These are phyloP conservation scores for Protonemura montana DNA, from an alignment of 2,888 invertebrate genomes.

Conservation along the genomic window DNA sequence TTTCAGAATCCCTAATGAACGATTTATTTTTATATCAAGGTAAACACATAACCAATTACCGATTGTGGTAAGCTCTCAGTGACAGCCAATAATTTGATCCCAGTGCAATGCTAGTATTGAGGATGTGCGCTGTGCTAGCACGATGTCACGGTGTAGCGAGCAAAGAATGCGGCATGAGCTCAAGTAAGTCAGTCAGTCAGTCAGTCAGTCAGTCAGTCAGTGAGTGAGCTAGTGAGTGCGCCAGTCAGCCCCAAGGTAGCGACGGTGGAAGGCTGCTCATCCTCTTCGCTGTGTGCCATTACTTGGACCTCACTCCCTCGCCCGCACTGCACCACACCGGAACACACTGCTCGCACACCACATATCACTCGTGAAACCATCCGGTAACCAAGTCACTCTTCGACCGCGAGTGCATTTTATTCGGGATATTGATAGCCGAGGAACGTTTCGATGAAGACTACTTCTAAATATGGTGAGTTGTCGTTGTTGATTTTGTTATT, in stretches of 20 bases:
- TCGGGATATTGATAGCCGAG: not conserved
- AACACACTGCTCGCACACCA: too few species aligned
- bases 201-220: not conserved
- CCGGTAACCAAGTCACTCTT: not conserved
- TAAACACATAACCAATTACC: too few species aligned
- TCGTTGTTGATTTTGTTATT: not conserved
- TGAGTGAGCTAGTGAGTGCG: not conserved
- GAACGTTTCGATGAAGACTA: not conserved
- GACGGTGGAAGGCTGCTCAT: not conserved
- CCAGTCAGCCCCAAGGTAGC: not conserved
- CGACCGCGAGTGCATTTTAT: not conserved
- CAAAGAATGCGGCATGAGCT: conserved; percentile 3
- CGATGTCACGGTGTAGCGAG: not conserved
- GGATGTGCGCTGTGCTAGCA: not conserved
- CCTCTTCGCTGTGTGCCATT: too few species aligned
- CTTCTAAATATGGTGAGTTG: not conserved
- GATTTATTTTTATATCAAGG: too few species aligned
- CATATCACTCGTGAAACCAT: too few species aligned
- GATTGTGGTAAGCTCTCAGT: too few species aligned
- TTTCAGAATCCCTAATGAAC: too few species aligned
- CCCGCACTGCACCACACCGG: too few species aligned
- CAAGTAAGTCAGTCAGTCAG: not conserved
- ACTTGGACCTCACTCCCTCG: too few species aligned
- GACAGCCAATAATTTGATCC: too few species aligned
- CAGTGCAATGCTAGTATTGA: not conserved